Base-by-base conservation (phyloP, 2,797 vertebrate genomes). In the Pseudotriccus pelzelni region DNA sequence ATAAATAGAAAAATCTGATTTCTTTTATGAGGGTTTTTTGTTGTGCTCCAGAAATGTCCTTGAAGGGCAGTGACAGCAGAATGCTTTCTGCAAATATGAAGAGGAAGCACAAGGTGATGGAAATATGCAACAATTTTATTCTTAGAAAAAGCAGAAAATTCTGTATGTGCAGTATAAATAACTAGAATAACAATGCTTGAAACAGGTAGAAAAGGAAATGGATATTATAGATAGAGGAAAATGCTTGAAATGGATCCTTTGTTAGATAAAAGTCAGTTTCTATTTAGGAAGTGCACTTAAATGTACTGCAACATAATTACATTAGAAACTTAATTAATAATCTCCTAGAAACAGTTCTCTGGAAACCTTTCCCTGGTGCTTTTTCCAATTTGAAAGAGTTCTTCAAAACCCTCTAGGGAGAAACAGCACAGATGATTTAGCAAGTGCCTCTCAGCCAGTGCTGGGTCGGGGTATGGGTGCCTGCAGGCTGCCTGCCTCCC, bases 171-270 rank as follows among this genome's bases (percentile, higher is more conserved):
- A 76, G 5, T 68, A 84, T 79, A 92, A 87, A 55, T 94, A 84
- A 76, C 70, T 17, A 20, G n/a, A 88, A 78, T 30, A 89, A 79
- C 50, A 82, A 47, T 18, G 36, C 63, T 73, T 82, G 46, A 92
- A 89, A 82, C 59, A 69, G 59, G 21, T 79, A 41, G 43, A 63
- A 63, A 72, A 91, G 49, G 49, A 88, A 95, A 78, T 34, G 12
- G n/a, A 15, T 56, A 56, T 73, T 79, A 47, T 2, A 84, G 75
- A 52, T 21, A 37, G 56, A 72, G 63, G 22, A 55, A 88, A 89
- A 90, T 41, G 17, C 41, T 77, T 80, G 37, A 85, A 95, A 53
- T 43, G 32, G 32, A 72, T 93, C 24, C n/a, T 94, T 91, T 78
- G 34, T 63, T 85, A 89, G 50, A 53, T 52, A 25, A 44, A 91